These are phyloP conservation scores for Yasuhikotakia modesta DNA, from an alignment of 2,797 vertebrate genomes.

Conservation along the genomic window DNA sequence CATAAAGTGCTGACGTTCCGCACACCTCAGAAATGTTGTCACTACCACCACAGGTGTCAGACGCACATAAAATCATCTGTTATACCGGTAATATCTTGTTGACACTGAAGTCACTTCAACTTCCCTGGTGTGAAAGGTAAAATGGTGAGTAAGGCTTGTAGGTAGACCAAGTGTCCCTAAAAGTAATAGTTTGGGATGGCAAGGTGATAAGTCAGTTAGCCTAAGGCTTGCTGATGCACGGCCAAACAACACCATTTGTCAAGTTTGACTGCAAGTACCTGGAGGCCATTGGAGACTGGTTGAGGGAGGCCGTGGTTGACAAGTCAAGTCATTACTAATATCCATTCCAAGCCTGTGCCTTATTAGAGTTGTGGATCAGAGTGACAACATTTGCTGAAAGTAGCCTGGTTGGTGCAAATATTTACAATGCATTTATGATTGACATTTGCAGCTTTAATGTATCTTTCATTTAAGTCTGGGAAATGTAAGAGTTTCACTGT, in stretches of 20 bases:
- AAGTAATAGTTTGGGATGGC: slow-evolving; percentile 69
- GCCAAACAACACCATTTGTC: slow-evolving; percentile 72
- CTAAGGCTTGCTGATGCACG: slow-evolving; percentile 70
- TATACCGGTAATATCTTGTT: slow-evolving; percentile 10
- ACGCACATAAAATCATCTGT: not conserved
- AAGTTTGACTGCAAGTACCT: slow-evolving; percentile 71
- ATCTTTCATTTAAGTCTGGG: not conserved
- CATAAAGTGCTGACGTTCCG: too few relatives aligned
- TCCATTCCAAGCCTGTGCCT: slow-evolving; percentile 40
- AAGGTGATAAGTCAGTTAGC: slow-evolving; percentile 72
- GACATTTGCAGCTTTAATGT: not conserved
- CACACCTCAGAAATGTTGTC: not conserved
- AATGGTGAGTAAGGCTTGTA: slow-evolving; percentile 55
- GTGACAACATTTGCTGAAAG: slow-evolving; percentile 15
- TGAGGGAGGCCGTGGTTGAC: slow-evolving; percentile 63
- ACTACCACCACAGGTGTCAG: not conserved
- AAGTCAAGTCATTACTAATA: slow-evolving; percentile 67
- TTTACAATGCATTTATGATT: slow-evolving; percentile 1
- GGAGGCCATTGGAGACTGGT: slow-evolving; percentile 65
- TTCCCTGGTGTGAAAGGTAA: slow-evolving; percentile 40
- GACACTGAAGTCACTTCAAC: slow-evolving; percentile 25
- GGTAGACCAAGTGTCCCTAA: slow-evolving; percentile 66
- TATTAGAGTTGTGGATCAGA: slow-evolving; percentile 59
- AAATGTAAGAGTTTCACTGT: not conserved
- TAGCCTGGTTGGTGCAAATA: not conserved